These are phyloP conservation scores for Otis tarda DNA, from an alignment of 2,113 vertebrate genomes.

Conservation along the genomic window DNA sequence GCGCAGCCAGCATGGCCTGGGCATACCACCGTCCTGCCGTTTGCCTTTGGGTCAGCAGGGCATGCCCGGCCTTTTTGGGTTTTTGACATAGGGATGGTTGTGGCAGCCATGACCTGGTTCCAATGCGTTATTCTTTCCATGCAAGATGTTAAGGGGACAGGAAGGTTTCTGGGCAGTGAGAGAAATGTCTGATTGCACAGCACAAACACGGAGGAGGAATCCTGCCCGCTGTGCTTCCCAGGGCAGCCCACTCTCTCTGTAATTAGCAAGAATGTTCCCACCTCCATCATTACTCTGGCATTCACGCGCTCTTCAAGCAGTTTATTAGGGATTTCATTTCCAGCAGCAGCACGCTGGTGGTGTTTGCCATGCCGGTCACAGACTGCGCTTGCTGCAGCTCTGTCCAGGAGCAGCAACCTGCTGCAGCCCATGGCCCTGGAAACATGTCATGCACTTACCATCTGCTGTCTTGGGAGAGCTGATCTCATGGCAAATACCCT, in stretches of 20 bases:
- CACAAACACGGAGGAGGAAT: accelerated
- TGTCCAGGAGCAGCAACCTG: not conserved
- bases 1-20: not conserved
- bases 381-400: not conserved
- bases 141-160: accelerated
- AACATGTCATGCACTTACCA: accelerated
- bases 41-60: accelerated
- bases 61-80: no score
- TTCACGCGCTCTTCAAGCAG: not conserved
- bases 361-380: not conserved
- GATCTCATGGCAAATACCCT: not conserved
- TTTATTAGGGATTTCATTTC: not conserved
- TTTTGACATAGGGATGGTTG: accelerated
- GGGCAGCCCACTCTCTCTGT: not conserved
- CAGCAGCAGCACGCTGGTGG: not conserved
- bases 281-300: not conserved
- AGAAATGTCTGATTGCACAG: not conserved
- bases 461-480: not conserved
- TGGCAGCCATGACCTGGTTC: not conserved
- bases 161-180: not conserved
- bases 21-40: accelerated
- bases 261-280: not conserved
- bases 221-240: not conserved
- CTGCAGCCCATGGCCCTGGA: not conserved
- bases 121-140: not conserved